These are phyloP conservation scores for Drosophila pseudotalamancana DNA, from an alignment of 2,888 invertebrate species.

Conservation along the genomic window DNA sequence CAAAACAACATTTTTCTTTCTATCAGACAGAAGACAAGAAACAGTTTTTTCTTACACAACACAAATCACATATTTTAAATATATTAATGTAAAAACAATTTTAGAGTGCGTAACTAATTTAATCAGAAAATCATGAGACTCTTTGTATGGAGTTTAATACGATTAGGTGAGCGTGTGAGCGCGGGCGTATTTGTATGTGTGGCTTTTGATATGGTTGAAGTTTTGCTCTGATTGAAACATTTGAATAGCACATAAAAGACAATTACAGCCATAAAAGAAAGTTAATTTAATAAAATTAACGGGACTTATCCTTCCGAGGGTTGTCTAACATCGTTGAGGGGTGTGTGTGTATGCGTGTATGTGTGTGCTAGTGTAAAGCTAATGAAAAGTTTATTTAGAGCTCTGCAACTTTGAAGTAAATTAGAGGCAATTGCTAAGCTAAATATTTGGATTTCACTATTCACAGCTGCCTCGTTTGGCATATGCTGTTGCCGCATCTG, in stretches of 20 bases:
- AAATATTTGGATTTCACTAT: slow-evolving; percentile 77
- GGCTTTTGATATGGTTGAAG: slow-evolving; percentile 21
- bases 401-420: slow-evolving; percentile 71
- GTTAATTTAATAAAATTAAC: slow-evolving; percentile 66
- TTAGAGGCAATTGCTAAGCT: slow-evolving; percentile 80
- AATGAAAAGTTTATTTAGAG: slow-evolving; percentile 78
- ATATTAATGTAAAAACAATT: no score
- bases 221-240: slow-evolving; percentile 74
- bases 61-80: neutral
- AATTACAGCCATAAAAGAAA: slow-evolving; percentile 55
- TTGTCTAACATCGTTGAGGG: neutral
- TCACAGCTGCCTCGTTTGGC: slow-evolving; percentile 57
- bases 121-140: neutral
- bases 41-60: neutral
- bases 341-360: slow-evolving; percentile 13
- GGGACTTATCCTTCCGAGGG: slow-evolving; percentile 28
- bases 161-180: neutral
- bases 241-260: slow-evolving; percentile 49
- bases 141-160: neutral
- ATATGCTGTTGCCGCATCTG: slow-evolving; percentile 24
- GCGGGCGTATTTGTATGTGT: slow-evolving; percentile 2
- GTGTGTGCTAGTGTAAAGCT: slow-evolving; percentile 52
- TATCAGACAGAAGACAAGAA: no score
- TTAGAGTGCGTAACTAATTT: neutral
- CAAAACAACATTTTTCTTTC: neutral